Percentiles rank a stretch among this genome's conserved stretches.
Evolutionary conservation across 2,888 invertebrate genomes (phyloP).

Genomic region (Phrixothrix hirtus): DNA sequence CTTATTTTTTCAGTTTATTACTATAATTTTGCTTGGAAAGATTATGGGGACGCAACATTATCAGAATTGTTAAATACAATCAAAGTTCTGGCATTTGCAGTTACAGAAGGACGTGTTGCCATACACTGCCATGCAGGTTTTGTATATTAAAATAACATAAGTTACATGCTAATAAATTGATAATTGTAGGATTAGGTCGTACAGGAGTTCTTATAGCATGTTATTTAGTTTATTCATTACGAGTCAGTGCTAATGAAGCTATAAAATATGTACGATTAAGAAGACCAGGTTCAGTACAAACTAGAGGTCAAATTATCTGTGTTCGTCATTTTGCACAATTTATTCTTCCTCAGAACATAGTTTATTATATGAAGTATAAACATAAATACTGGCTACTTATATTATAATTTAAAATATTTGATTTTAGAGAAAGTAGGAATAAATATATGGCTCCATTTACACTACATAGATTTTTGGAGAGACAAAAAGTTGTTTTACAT

Average conservation of each 20-base stretch:
- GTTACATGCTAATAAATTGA: not conserved
- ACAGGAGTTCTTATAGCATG: conserved; percentile 88
- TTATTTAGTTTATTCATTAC: conserved; percentile 78
- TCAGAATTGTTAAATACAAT: conserved; percentile 83
- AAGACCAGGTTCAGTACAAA: conserved; percentile 80
- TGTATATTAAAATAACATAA: conserved; percentile 33
- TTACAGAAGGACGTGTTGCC: conserved; percentile 79
- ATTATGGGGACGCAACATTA: conserved; percentile 80
- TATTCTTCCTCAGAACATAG: conserved; percentile 73
- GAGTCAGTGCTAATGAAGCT: conserved; percentile 77
- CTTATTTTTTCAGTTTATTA: conserved; percentile 71
- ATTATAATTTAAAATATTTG: not conserved
- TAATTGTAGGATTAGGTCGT: conserved; percentile 69
- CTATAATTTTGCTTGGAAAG: conserved; percentile 88
- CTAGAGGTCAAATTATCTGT: conserved; percentile 78
- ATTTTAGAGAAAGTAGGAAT: conserved; percentile 55
- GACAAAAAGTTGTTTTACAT: conserved; percentile 74
- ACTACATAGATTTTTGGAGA: conserved; percentile 68
- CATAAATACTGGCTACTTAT: conserved; percentile 24
- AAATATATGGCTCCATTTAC: conserved; percentile 65
- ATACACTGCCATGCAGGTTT: conserved; percentile 87
- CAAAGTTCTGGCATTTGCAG: conserved; percentile 84
- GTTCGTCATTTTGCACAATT: conserved; percentile 82
- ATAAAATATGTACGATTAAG: conserved; percentile 77
- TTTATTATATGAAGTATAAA: conserved; percentile 69